Evolutionary conservation across 2,797 vertebrate genomes (phyloP), one percentile per base, ranked within the genome.

Genomic region (Heliangelus exortis): DNA sequence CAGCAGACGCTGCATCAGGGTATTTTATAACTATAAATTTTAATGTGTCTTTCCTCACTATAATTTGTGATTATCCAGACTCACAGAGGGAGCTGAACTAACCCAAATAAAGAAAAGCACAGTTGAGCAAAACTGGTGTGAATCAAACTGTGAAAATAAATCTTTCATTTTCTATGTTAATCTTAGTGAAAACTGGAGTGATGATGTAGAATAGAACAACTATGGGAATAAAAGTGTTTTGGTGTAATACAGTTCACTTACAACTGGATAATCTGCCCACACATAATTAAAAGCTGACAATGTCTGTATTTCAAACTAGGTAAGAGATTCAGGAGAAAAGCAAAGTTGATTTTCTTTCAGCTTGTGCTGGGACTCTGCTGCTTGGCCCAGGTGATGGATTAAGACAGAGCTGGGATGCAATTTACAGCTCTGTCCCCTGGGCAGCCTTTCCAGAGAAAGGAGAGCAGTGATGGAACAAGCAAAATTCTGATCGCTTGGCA

Each of bases 21-120:
- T 93, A 92, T 92, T 91, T 94, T 83, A 91, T 87, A 91, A 72
- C 57, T 87, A 75, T 94, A 96, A 79, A 95, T 93, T 94, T 94
- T 87, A 84, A 95, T 92, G 45, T 31, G 59, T 10, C 84, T 84
- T 74, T 57, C 80, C 63, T 90, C 43, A 20, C 73, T 77, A 31
- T 20, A 86, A 83, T 81, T 88, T 69, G 26, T 82, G 83, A 90
- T 95, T 92, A 95, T 18, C 88, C 83, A 89, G 63, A 63, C 25
- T 66, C 0, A 0, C 45, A 31, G 36, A 93, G 48, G 67, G 59
- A 93, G 80, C 83, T 69, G 74, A 84, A 61, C 67, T 67, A 90
- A 67, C 59, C 48, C 85, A 86, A 94, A 95, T 73, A 81, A 79
- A 76, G n/a, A 41, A 58, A 84, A 87, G 71, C 73, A 48, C n/a